Base-by-base conservation (phyloP, 1,140 invertebrate genomes). In the Phymastichus coffea region DNA sequence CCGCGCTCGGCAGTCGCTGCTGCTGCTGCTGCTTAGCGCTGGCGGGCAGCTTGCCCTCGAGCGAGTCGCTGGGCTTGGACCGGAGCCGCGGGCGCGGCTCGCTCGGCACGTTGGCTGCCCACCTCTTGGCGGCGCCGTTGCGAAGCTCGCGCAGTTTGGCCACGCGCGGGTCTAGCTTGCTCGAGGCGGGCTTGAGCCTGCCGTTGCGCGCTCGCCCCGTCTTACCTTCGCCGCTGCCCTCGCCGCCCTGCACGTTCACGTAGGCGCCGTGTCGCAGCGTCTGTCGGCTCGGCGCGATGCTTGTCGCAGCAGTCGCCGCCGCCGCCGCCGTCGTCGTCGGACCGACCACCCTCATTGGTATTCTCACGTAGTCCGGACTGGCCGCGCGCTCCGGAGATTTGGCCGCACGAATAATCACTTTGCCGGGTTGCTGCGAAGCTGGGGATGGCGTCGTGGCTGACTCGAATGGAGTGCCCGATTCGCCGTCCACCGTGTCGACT, bases 201-300 rank as follows among this genome's bases (percentile, higher is more conserved):
- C 44, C 44, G 33, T 57, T 57, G 23, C n/a, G 33, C 1, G n/a
- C 49, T n/a, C 26, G 56, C 17, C 37, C 15, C 2, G 51, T 60
- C 54, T 62, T 46, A 57, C 46, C 57, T 63, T 62, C 52, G 59
- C 30, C 22, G 48, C 26, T 83, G 81, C 83, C 83, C 80, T 86
- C 80, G 69, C 83, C 80, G 70, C 84, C 83, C 73, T 87, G 85
- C 66, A 88, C 83, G 80, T 88, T 86, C 70, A 88, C 86, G 74
- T 88, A 88, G 57, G 87, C 87, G 49, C 87, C 86, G 6, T 49
- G 52, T 35, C 85, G 83, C n/a, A n/a, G n/a, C 57, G 75, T 64
- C 61, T 71, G 76, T 67, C 65, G 75, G 20, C 47, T 46, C 22
- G 51, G 53, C 10, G n/a, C 19, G 23, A 6, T n/a, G 23, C 14